These are phyloP conservation scores for Halichondria panicea DNA, from an alignment of 37 sponge, comb jelly and placozoan genomes.

Conservation along the genomic window DNA sequence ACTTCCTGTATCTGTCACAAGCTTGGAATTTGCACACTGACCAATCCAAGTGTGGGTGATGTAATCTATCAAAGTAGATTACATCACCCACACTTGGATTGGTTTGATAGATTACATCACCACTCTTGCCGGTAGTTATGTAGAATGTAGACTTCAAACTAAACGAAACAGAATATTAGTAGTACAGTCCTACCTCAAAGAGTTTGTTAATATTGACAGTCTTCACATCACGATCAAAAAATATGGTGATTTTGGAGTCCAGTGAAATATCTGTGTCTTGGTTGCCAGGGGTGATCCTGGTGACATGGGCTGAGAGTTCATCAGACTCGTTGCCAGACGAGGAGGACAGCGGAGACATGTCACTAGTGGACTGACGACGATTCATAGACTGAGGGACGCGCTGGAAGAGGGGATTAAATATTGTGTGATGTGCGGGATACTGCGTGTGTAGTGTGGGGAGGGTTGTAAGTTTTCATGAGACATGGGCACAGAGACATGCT, in stretches of 20 bases:
- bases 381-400: not conserved
- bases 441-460: not conserved
- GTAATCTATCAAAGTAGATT: too few species aligned
- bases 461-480: not conserved
- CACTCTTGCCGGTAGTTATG: too few species aligned
- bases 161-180: not conserved
- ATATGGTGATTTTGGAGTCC: constrained; percentile 24
- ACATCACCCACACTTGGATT: too few species aligned
- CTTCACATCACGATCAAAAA: constrained; percentile 55
- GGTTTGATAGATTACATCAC: too few species aligned
- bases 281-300: constrained; percentile 19
- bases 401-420: constrained; percentile 7
- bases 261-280: constrained; percentile 15
- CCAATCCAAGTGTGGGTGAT: too few species aligned
- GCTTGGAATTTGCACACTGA: too few species aligned
- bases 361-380: constrained; percentile 28
- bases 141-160: too few species aligned
- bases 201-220: constrained; percentile 60
- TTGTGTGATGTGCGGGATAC: too few species aligned
- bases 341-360: not conserved
- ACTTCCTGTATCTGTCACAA: too few species aligned
- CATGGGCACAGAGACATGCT: not conserved
- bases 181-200: constrained; percentile 63
- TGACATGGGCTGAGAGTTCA: constrained; percentile 24
- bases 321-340: constrained; percentile 12